Evolutionary conservation across 1,140 invertebrate genomes (phyloP).

Genomic region (Leucophenga varia): DNA sequence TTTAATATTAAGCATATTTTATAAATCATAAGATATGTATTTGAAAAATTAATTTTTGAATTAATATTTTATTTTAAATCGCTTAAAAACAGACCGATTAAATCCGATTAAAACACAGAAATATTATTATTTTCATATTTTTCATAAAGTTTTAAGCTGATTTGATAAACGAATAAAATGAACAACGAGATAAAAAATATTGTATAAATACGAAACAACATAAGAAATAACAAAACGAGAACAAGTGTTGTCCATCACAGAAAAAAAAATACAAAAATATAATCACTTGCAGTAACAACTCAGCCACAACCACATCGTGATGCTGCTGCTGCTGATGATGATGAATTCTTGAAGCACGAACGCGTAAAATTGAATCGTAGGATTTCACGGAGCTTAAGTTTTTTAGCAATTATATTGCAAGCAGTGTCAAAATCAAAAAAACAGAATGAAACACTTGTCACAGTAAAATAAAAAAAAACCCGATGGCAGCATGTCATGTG

Average conservation of each 20-base stretch:
- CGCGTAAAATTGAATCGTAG: constrained; percentile 52
- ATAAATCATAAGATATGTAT: no score
- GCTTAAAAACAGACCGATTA: no score
- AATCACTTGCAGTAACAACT: constrained; percentile 9
- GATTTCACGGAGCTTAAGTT: constrained; percentile 50
- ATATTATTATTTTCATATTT: no score
- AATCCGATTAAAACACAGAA: no score
- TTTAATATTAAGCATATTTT: no score
- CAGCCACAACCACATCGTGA: background rate
- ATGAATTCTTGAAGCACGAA: constrained; percentile 25
- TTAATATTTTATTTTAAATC: no score
- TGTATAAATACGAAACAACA: constrained; percentile 7
- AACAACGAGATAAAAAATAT: background rate
- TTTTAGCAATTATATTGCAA: constrained; percentile 43
- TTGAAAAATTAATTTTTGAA: no score
- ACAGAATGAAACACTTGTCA: constrained; percentile 47
- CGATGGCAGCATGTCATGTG: constrained; percentile 42
- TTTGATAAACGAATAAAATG: no score
- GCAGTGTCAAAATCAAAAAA: constrained; percentile 16
- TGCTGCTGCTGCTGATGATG: no score
- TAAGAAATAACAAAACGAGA: background rate
- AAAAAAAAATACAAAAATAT: constrained; percentile 13
- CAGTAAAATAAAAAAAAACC: constrained; percentile 26
- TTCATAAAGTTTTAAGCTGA: no score
- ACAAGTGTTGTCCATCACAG: constrained; percentile 25